phyloP scores from a whole-genome alignment of 2,888 invertebrate genomes.

The Diploptera punctata region DNA sequence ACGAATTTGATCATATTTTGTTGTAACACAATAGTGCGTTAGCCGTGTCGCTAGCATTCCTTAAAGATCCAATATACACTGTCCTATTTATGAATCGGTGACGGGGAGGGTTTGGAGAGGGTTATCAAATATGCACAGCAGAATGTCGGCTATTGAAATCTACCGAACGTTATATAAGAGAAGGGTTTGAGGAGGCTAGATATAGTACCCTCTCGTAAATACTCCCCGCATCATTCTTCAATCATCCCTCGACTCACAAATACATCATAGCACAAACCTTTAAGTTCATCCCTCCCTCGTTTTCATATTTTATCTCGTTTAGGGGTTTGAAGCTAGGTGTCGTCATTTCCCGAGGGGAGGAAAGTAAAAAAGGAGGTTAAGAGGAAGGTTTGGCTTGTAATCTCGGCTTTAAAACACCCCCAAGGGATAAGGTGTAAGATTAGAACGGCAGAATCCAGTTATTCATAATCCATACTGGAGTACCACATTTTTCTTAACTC shows the following conservation, averaged over 20 bases:
- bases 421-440: constrained; percentile 19
- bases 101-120: constrained; percentile 6
- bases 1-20: too few relatives aligned
- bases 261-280: constrained; percentile 9
- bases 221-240: constrained; percentile 25
- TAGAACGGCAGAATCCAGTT: background rate
- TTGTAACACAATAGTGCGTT: too few relatives aligned
- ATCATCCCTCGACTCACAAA: constrained; percentile 26
- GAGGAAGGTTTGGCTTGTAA: constrained; percentile 27
- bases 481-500: background rate
- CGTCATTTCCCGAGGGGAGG: constrained; percentile 29
- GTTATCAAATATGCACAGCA: constrained; percentile 17
- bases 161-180: constrained; percentile 15
- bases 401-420: constrained; percentile 27
- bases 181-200: background rate
- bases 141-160: constrained; percentile 17
- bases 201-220: constrained; percentile 19
- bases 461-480: background rate
- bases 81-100: constrained; percentile 24
- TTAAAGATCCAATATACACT: constrained; percentile 23
- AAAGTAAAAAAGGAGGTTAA: constrained; percentile 28
- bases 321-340: constrained; percentile 26
- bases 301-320: constrained; percentile 29
- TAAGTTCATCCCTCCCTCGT: constrained; percentile 12
- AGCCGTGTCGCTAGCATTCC: constrained; percentile 12